Evolutionary conservation across 2,888 invertebrate species (phyloP).

Genomic region (Morinoia aosen): DNA sequence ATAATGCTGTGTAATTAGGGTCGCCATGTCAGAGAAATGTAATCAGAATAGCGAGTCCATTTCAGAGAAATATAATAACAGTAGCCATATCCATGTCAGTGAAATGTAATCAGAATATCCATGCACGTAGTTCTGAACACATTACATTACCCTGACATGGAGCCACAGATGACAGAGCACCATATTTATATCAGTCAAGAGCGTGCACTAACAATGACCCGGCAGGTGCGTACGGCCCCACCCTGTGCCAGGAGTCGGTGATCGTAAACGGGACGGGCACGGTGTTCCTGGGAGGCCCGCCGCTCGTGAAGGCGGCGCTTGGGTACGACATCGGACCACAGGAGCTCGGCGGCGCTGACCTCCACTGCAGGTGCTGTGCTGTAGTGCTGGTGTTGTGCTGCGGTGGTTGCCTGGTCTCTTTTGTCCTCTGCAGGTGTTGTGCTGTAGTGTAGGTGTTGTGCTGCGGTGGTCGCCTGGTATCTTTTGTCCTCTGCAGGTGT

Average conservation of each 20-base stretch:
- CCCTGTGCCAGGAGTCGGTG: conserved; percentile 74
- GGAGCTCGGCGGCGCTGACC: conserved; percentile 77
- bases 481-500: neutral
- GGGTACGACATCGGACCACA: conserved; percentile 86
- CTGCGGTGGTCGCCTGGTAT: neutral
- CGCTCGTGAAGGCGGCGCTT: conserved; percentile 96
- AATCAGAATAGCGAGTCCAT: too few relatives aligned
- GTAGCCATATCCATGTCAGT: too few relatives aligned
- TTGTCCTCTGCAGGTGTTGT: neutral
- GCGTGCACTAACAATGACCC: neutral
- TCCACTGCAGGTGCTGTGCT: conserved; percentile 72
- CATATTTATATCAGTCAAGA: too few relatives aligned
- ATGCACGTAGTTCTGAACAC: too few relatives aligned
- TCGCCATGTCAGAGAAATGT: too few relatives aligned
- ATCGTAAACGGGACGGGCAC: conserved; percentile 80
- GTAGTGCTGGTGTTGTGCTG: too few relatives aligned
- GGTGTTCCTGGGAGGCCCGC: conserved; percentile 97
- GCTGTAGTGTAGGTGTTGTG: too few relatives aligned
- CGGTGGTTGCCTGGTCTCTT: neutral
- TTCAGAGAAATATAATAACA: too few relatives aligned
- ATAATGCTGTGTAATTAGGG: too few relatives aligned
- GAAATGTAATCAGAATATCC: too few relatives aligned
- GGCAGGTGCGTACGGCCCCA: conserved; percentile 74
- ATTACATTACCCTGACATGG: too few relatives aligned
- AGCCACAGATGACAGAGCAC: too few relatives aligned